Percentiles rank a stretch among this genome's conserved stretches.
Evolutionary conservation across 2,113 vertebrate genomes (phyloP).

Genomic region (Phyllostomus hastatus): DNA sequence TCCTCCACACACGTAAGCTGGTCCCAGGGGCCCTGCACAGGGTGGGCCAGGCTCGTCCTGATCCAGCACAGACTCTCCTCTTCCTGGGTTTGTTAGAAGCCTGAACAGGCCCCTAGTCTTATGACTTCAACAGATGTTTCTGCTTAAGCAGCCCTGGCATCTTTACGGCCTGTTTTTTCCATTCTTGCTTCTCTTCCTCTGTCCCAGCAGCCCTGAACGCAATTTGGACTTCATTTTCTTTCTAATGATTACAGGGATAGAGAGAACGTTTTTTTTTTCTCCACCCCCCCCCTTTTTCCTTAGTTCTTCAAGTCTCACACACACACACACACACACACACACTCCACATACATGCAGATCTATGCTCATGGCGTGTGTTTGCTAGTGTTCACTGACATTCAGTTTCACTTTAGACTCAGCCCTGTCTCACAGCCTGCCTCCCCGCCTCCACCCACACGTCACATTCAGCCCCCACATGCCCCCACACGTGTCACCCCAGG

Average conservation of each 20-base stretch:
- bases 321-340: neutral
- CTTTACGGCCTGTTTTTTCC: conserved; percentile 89
- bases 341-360: neutral
- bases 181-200: conserved; percentile 80
- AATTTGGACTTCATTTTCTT: conserved; percentile 75
- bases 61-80: conserved; percentile 82
- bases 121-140: conserved; percentile 87
- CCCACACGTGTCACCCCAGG: neutral
- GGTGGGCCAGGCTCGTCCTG: conserved; percentile 73
- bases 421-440: neutral
- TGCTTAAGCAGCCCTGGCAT: conserved; percentile 87
- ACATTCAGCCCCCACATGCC: neutral
- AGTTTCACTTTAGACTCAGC: neutral
- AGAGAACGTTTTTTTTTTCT: neutral
- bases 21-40: conserved; percentile 74
- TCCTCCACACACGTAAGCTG: conserved; percentile 55
- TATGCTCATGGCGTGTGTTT: neutral
- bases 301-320: neutral
- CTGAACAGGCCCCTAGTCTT: conserved; percentile 73
- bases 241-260: conserved; percentile 68
- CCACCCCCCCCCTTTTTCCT: neutral
- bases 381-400: neutral
- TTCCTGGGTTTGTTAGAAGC: conserved; percentile 84
- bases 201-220: conserved; percentile 83
- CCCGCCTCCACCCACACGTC: neutral